Conservation (phyloP, 30 jellyfish, hydroid and myxozoan genomes). For the Pelagia noctiluca region DNA sequence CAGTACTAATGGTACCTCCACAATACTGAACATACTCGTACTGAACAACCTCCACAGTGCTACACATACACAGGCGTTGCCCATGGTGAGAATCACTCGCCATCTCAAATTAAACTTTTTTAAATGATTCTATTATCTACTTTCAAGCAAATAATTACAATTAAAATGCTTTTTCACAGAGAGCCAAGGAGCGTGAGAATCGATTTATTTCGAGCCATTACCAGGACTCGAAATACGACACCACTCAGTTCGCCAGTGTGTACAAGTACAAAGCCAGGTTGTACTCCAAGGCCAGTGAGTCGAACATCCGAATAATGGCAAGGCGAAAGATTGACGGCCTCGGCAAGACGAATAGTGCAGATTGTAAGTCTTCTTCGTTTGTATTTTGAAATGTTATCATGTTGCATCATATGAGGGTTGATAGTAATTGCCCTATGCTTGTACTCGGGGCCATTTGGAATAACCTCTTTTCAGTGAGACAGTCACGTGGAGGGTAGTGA, state of each 20-base stretch:
- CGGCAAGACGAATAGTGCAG: conserved; percentile 65
- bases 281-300: conserved; percentile 83
- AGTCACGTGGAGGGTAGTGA: no score
- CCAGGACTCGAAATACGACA: conserved; percentile 45
- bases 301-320: conserved; percentile 71
- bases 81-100: no score
- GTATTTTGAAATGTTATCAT: background rate
- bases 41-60: no score
- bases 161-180: conserved; percentile 31
- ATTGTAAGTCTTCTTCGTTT: conserved; percentile 51
- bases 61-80: no score
- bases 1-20: no score
- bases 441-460: background rate
- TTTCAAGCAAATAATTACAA: no score
- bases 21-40: no score
- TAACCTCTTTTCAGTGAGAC: background rate
- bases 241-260: conserved; percentile 39
- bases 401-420: no score
- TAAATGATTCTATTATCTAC: no score
- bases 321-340: conserved; percentile 73
- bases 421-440: background rate
- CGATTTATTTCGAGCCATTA: conserved; percentile 38
- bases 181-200: conserved; percentile 20
- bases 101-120: no score
- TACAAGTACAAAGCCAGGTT: conserved; percentile 65